Evolutionary conservation across 37 sponge, comb jelly and placozoan genomes (phyloP).

Genomic region (Hormiphora californensis): DNA sequence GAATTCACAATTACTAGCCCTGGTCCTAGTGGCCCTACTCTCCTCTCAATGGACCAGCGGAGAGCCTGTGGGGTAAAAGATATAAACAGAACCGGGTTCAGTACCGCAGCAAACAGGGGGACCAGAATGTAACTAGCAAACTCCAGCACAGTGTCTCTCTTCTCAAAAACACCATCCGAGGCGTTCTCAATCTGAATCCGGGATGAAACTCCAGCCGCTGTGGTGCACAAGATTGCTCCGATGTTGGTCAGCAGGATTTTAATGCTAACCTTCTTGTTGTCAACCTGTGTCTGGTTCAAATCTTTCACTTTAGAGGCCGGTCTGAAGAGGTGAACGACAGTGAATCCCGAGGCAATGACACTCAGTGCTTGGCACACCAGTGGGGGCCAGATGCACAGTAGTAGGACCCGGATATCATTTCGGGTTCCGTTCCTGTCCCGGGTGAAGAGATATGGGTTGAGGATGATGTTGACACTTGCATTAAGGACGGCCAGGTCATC

Average conservation of each 20-base stretch:
- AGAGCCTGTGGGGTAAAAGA: constrained; percentile 1
- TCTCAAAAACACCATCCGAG: not conserved
- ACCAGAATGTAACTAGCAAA: not conserved
- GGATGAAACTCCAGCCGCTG: not conserved
- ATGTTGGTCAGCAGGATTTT: constrained; percentile 14
- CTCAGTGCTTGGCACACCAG: constrained; percentile 2
- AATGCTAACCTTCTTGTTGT: constrained; percentile 22
- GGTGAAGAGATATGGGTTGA: not conserved
- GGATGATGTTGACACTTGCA: not conserved
- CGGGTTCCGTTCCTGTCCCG: not conserved
- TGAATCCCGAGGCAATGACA: not conserved
- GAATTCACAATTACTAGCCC: too few species aligned
- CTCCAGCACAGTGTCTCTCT: constrained; percentile 5
- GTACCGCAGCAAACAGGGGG: not conserved
- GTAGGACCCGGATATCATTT: not conserved
- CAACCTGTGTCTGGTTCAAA: not conserved
- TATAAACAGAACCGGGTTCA: constrained; percentile 20
- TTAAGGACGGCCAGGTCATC: constrained; percentile 1
- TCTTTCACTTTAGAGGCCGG: not conserved
- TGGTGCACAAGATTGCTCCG: not conserved
- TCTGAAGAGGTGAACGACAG: constrained; percentile 1
- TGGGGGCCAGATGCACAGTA: constrained; percentile 46
- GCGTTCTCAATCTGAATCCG: not conserved
- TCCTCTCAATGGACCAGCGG: too few species aligned
- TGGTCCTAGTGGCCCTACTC: too few species aligned